Evolutionary conservation across 2,797 vertebrate genomes (phyloP).

Genomic region (Zalophus californianus): DNA sequence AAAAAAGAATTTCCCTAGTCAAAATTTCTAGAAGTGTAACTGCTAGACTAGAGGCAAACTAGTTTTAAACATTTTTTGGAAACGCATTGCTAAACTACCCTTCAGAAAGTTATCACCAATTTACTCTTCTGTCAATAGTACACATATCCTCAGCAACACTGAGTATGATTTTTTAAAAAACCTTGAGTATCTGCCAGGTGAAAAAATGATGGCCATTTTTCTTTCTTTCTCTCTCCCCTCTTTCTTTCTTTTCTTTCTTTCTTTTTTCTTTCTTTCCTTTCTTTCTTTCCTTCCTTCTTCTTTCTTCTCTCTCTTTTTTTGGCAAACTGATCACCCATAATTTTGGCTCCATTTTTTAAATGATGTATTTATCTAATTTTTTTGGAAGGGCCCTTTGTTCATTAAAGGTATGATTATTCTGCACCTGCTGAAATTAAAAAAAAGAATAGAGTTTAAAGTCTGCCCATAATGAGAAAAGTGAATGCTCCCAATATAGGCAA

Average conservation of each 20-base stretch:
- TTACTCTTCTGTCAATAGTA: not conserved
- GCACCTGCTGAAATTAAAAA: not conserved
- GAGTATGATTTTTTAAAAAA: not conserved
- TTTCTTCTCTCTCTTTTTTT: not conserved
- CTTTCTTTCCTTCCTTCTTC: no score
- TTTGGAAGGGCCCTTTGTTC: constrained; percentile 18
- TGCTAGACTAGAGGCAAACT: constrained; percentile 25
- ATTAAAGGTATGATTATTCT: constrained; percentile 34
- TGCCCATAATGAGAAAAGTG: not conserved
- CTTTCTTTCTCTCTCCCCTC: not conserved
- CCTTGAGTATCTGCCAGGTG: not conserved
- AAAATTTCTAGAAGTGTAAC: constrained; percentile 46
- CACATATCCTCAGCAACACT: not conserved
- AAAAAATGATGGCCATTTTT: not conserved
- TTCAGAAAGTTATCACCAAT: not conserved
- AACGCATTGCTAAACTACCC: not conserved
- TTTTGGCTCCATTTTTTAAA: constrained; percentile 32
- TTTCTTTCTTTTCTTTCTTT: not conserved
- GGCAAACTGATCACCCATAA: not conserved
- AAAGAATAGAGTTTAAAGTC: not conserved
- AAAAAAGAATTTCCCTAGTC: not conserved
- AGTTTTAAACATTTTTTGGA: not conserved
- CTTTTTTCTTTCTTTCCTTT: not conserved
- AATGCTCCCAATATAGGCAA: not conserved
- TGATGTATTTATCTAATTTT: constrained; percentile 33